These are phyloP conservation scores for Mya arenaria DNA, from an alignment of 1,140 invertebrate species.

Conservation along the genomic window DNA sequence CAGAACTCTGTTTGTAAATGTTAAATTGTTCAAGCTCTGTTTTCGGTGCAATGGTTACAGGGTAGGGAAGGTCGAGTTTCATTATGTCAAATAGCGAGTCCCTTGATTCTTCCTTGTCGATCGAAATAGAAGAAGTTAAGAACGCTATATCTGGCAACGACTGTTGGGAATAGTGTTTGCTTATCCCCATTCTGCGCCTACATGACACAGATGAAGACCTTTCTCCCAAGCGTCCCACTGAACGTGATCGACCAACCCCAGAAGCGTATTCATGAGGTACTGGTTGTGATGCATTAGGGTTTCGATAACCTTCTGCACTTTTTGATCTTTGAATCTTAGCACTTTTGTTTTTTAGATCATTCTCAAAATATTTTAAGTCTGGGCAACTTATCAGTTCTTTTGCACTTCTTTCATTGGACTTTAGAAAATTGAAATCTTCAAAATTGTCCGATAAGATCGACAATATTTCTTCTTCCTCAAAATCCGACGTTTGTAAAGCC, in stretches of 20 bases:
- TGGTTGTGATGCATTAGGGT: not conserved
- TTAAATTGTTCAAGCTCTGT: slow-evolving; percentile 51
- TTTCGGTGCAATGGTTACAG: slow-evolving; percentile 40
- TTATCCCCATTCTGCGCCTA: slow-evolving; percentile 28
- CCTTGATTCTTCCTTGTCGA: slow-evolving; percentile 43
- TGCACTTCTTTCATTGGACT: slow-evolving; percentile 46
- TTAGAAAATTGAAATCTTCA: slow-evolving; percentile 49
- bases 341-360: not conserved
- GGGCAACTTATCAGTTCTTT: slow-evolving; percentile 32
- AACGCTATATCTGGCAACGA: slow-evolving; percentile 76
- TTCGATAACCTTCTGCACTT: slow-evolving; percentile 56
- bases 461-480: slow-evolving; percentile 64
- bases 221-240: slow-evolving; percentile 19
- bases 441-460: slow-evolving; percentile 69
- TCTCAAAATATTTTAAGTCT: not conserved
- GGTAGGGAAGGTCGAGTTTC: slow-evolving; percentile 49
- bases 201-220: slow-evolving; percentile 1
- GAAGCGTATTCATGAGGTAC: slow-evolving; percentile 9
- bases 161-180: slow-evolving; percentile 64
- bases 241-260: slow-evolving; percentile 37
- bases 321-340: slow-evolving; percentile 63
- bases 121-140: slow-evolving; percentile 51
- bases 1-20: slow-evolving; percentile 43
- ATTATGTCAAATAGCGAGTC: slow-evolving; percentile 53
- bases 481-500: slow-evolving; percentile 68